phyloP scores from a whole-genome alignment of 2,888 invertebrate species.

The Agrotis exclamationis region DNA sequence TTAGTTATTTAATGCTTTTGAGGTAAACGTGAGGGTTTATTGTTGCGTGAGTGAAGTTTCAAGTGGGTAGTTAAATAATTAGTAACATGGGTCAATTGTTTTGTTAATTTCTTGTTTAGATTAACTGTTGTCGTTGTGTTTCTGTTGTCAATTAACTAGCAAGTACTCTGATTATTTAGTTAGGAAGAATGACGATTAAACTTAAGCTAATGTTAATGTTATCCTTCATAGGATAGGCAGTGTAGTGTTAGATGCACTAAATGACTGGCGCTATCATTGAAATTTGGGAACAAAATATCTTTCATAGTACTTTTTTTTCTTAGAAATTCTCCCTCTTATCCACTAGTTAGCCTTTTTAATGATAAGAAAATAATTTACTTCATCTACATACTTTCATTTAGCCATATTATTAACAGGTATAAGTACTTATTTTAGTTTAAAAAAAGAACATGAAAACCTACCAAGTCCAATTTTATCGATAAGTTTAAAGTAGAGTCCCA shows the following conservation, averaged over 20 bases:
- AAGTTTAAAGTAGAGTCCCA: background rate
- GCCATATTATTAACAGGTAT: too few relatives aligned
- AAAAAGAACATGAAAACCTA: too few relatives aligned
- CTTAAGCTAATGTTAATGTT: background rate
- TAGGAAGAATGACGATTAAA: too few relatives aligned
- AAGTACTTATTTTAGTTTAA: too few relatives aligned
- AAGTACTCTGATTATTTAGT: too few relatives aligned
- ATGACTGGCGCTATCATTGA: background rate
- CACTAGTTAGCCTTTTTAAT: too few relatives aligned
- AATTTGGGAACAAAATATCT: too few relatives aligned
- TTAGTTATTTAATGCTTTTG: conserved; percentile 66
- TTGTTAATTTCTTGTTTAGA: conserved; percentile 11
- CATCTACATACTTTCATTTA: too few relatives aligned
- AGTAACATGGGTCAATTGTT: conserved; percentile 18
- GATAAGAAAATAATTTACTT: too few relatives aligned
- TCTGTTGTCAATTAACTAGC: background rate
- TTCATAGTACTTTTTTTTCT: too few relatives aligned
- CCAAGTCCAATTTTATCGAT: background rate
- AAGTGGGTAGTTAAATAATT: conserved; percentile 39
- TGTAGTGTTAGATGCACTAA: background rate
- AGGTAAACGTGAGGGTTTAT: conserved; percentile 45
- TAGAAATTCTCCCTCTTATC: too few relatives aligned
- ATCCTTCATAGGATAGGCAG: background rate
- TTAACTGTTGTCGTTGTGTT: background rate
- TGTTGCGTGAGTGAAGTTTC: conserved; percentile 26